Base-by-base conservation (phyloP, 2,888 invertebrate species). In the Dexiosoma caninum region DNA sequence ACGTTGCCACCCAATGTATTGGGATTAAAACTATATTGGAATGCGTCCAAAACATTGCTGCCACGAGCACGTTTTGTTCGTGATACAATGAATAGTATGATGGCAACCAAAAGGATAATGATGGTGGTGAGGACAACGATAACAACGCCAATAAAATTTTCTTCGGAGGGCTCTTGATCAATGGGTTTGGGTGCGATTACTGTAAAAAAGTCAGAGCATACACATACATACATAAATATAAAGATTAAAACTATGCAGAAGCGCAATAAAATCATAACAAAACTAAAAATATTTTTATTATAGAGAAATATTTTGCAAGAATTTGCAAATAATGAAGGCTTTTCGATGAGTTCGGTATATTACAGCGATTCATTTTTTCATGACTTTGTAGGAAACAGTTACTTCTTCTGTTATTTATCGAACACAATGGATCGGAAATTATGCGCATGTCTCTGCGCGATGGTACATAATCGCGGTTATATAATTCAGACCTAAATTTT, bases 71-170 rank as follows among this genome's bases (percentile, higher is more conserved):
- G 91, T 85, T 93, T 92, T 86, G 93, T 93, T 83, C 94, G 90
- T 85, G 93, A 92, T 84, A 94, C 92, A 89, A 95, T 94, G 89
- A 94, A 93, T 84, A 93, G 91, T 86, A 95, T 94, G 74, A 94
- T 93, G 69, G 93, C 93, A 80, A 94, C 92, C 82, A 95, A 92
- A 86, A 95, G 91, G 77, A 95, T 91, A 86, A 95, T 94, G 85
- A 95, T 93, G 59, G 94, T 93, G 67, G 94, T 93, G 85, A 95
- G 91, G 74, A 94, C 92, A 78, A 94, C 94, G 85, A 94, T 94
- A 86, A 94, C 92, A 85, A 93, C 91, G 76, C 93, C 93, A 85
- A 94, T 93, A 85, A 89, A 90, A 87, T 93, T 92, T 85, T 92
- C 92, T 86, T 91, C 92, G 80, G 86, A 87, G 77, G 92, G 91